A percentile compares a stretch with the other conserved stretches of the same genome.
These are phyloP conservation scores for Drosophila paulistorum DNA, from an alignment of 1,140 invertebrate species.

Conservation along the genomic window DNA sequence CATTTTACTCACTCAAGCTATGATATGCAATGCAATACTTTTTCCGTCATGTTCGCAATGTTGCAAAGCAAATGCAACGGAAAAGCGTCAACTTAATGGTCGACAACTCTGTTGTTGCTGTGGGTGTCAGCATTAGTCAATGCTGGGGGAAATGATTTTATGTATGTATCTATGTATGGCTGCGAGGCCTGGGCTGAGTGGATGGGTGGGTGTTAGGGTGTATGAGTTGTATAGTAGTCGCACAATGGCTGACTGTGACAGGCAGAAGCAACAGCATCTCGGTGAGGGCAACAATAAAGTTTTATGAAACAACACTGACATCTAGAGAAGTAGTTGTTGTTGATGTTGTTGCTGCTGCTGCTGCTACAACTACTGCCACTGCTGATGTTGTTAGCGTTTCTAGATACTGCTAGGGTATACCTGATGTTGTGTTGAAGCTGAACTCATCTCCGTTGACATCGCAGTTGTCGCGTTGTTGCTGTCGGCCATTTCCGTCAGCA, in stretches of 20 bases:
- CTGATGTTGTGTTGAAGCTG: constrained; percentile 73
- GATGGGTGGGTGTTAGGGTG: background rate
- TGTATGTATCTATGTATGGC: constrained; percentile 38
- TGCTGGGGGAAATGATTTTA: constrained; percentile 59
- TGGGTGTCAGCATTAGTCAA: constrained; percentile 50
- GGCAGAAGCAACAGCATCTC: constrained; percentile 50
- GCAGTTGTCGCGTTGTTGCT: constrained; percentile 47
- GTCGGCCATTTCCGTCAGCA: constrained; percentile 69
- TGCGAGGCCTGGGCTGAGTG: constrained; percentile 18
- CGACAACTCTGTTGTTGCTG: constrained; percentile 36
- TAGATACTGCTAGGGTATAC: constrained; percentile 51
- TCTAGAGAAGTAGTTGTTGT: constrained; percentile 37
- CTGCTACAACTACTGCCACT: constrained; percentile 27
- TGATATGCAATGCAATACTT: background rate
- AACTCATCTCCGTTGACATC: constrained; percentile 57
- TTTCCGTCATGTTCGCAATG: constrained; percentile 26
- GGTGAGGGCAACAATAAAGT: constrained; percentile 64
- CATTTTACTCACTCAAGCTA: constrained; percentile 23
- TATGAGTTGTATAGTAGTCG: constrained; percentile 25
- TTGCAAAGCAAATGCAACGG: constrained; percentile 47
- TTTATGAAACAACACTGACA: constrained; percentile 69
- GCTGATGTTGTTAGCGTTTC: constrained; percentile 21
- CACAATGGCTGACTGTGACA: constrained; percentile 43
- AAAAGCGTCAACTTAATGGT: constrained; percentile 58
- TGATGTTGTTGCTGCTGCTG: background rate